Evolutionary conservation across 2,113 vertebrate genomes (phyloP), one percentile per base, ranked within the genome.

Genomic region (Rhodinocichla rosea): DNA sequence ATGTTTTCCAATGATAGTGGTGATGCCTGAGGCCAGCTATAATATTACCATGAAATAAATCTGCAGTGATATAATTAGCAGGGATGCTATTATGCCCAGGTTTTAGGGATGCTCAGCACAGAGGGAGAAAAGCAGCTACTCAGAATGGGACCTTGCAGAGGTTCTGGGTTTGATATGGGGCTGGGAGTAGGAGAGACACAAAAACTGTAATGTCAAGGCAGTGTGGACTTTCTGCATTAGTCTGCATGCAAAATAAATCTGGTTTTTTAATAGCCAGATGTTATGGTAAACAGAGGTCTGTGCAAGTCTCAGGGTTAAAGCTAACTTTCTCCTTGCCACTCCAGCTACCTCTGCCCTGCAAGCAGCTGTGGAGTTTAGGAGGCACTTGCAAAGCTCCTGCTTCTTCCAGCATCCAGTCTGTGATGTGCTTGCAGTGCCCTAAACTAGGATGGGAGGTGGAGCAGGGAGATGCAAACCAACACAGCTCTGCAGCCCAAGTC

Each of bases 31-130:
- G 96, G 97, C 94, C 91, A 97, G 95, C 91, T 90, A 76, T 96
- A 97, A 95, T 95, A 95, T 89, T 89, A 94, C 94, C 92, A 81
- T 89, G 92, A 96, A 97, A 97, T 97, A 97, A 97, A 97, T 97
- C 94, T 97, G 96, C 92, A 92, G 90, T 86, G 90, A 95, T 97
- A 96, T 84, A 97, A 97, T 97, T 97, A 97, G 95, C 90, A 85
- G 70, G 76, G 63, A 94, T 91, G 92, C 75, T 95, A 83, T 95
- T 97, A 94, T 1, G n/a, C 59, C 55, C 89, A 94, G 92, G 92
- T 95, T 97, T 97, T 78, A 92, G 92, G 79, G 80, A 90, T 90
- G 91, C 67, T 97, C 45, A 42, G 59, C 49, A 82, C 49, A 94
- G 60, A 75, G 32, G n/a, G 39, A 92, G 50, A 39, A 73, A 92